phyloP scores from a whole-genome alignment of 92 coral and sea anemone genomes.

The Epizoanthus scotinus region DNA sequence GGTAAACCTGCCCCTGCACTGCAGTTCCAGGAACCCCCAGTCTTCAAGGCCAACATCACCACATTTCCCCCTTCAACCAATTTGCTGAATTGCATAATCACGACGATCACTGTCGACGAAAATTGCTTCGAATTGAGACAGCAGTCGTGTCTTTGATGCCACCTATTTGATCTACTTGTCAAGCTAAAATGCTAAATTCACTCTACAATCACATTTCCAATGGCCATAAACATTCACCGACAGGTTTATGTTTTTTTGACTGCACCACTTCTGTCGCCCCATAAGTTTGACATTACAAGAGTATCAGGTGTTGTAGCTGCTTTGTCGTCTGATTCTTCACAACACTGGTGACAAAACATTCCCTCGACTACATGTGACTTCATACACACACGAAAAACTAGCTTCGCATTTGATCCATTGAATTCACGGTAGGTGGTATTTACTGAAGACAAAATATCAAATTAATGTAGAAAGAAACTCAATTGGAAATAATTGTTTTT shows the following conservation, averaged over 20 bases:
- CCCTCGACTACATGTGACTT: slow-evolving; percentile 38
- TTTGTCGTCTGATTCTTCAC: slow-evolving; percentile 33
- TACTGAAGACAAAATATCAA: too few species aligned
- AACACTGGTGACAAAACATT: slow-evolving; percentile 27
- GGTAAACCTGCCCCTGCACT: not conserved
- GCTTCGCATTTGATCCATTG: slow-evolving; percentile 24
- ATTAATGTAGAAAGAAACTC: too few species aligned
- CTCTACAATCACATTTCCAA: not conserved
- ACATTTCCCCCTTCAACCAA: slow-evolving; percentile 16
- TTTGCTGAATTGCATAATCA: not conserved
- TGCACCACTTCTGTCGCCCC: slow-evolving; percentile 9
- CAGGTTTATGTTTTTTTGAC: slow-evolving; percentile 6
- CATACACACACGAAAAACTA: slow-evolving; percentile 33
- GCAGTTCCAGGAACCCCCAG: not conserved
- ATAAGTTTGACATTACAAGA: slow-evolving; percentile 12
- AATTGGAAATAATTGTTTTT: too few species aligned
- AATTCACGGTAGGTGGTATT: slow-evolving; percentile 31
- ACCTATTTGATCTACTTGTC: not conserved
- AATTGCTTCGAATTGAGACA: not conserved
- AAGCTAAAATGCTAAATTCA: not conserved
- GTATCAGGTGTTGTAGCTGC: slow-evolving; percentile 25
- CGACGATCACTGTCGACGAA: not conserved
- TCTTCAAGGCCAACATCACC: not conserved
- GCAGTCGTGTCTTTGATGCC: not conserved
- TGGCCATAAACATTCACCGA: slow-evolving; percentile 3